A percentile compares a stretch with the other conserved stretches of the same genome.
phyloP scores from a whole-genome alignment of 2,888 invertebrate species.

The Agrochola lychnidis region DNA sequence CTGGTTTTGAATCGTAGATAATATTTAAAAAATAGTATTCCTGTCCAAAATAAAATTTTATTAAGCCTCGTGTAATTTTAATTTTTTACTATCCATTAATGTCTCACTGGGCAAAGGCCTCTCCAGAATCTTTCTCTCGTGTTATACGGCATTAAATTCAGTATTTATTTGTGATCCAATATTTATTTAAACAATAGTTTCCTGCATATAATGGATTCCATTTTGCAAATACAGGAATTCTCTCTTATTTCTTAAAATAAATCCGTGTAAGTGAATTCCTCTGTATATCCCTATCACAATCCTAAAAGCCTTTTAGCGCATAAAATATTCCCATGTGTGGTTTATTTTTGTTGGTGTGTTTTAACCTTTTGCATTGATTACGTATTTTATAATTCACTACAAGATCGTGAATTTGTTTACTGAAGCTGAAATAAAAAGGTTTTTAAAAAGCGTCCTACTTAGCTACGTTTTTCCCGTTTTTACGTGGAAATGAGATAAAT shows the following conservation, averaged over 20 bases:
- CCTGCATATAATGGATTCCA: not conserved
- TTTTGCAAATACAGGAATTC: conserved; percentile 36
- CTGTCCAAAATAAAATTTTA: conserved; percentile 23
- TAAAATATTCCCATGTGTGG: conserved; percentile 78
- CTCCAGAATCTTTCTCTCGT: no score
- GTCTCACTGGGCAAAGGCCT: no score
- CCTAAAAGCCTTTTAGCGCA: conserved; percentile 76
- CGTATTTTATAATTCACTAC: conserved; percentile 73
- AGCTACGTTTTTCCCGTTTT: conserved; percentile 34
- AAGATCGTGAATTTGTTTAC: conserved; percentile 46
- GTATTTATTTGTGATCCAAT: not conserved
- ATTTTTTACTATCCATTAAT: no score
- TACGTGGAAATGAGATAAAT: conserved; percentile 56
- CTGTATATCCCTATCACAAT: conserved; percentile 73
- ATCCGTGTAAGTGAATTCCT: conserved; percentile 77
- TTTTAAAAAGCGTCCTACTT: conserved; percentile 52
- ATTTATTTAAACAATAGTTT: conserved; percentile 18
- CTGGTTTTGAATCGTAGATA: conserved; percentile 34
- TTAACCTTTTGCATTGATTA: conserved; percentile 74
- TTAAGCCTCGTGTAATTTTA: not conserved
- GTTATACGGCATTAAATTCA: not conserved
- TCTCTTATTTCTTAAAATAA: conserved; percentile 73
- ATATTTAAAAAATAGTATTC: conserved; percentile 29
- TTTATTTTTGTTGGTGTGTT: conserved; percentile 74
- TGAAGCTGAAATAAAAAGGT: conserved; percentile 40